phyloP scores from a whole-genome alignment of 2,888 invertebrate species.

The Trachelus stipa region DNA sequence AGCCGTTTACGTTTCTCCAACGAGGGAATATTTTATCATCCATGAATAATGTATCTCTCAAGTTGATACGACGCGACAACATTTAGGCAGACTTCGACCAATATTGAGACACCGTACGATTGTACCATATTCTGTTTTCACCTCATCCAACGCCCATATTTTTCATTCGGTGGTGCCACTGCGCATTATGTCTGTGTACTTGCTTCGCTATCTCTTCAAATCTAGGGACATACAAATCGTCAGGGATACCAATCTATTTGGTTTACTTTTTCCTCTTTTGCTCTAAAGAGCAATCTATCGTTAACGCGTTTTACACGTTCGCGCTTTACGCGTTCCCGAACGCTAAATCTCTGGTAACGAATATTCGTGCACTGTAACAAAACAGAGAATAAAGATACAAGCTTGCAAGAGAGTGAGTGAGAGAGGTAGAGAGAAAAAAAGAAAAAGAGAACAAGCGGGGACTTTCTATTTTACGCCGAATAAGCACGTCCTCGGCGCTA shows the following conservation, averaged over 20 bases:
- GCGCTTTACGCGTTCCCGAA: not conserved
- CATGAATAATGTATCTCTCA: constrained; percentile 46
- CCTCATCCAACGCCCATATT: not conserved
- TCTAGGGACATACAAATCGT: not conserved
- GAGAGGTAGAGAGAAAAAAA: not conserved
- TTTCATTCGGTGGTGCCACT: not conserved
- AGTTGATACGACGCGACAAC: constrained; percentile 39
- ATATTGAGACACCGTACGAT: not conserved
- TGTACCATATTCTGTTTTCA: not conserved
- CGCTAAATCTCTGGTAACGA: not conserved
- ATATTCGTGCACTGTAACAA: not conserved
- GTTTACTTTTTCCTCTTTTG: not conserved
- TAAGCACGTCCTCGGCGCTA: not conserved
- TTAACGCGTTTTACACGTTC: not conserved
- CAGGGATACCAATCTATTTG: not conserved
- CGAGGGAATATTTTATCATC: constrained; percentile 45
- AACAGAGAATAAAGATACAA: not conserved
- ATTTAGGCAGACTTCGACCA: constrained; percentile 38
- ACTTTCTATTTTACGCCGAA: not conserved
- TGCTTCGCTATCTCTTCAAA: not conserved
- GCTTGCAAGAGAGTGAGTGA: not conserved
- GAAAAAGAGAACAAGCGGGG: not conserved
- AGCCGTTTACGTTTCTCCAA: constrained; percentile 7
- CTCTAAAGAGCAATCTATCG: not conserved
- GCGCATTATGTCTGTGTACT: not conserved